Percentiles rank a stretch among this genome's conserved stretches.
Evolutionary conservation across 1,140 invertebrate species (phyloP).

Genomic region (Drosophila neocordata): DNA sequence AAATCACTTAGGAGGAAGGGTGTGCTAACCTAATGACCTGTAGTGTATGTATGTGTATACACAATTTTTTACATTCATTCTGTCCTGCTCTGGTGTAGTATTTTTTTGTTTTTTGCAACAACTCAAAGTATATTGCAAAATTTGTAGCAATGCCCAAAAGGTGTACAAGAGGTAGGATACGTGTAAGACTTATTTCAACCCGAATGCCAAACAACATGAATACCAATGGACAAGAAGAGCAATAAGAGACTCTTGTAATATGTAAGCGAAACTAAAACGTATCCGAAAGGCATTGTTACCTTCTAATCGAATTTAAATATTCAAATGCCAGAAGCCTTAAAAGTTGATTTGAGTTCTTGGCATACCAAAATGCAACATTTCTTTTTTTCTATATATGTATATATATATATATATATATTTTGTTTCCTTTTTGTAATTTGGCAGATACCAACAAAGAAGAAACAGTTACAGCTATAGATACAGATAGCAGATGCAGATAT

Average conservation of each 20-base stretch:
- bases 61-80: constrained; percentile 25
- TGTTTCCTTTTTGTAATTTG: constrained; percentile 43
- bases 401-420: neutral
- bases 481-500: constrained; percentile 42
- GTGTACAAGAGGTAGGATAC: constrained; percentile 42
- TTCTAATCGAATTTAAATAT: constrained; percentile 66
- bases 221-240: constrained; percentile 11
- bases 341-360: constrained; percentile 21
- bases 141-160: constrained; percentile 49
- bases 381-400: too few species aligned
- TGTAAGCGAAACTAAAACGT: constrained; percentile 19
- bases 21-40: too few species aligned
- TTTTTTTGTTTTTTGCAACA: neutral
- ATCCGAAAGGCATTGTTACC: constrained; percentile 19
- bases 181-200: constrained; percentile 28
- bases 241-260: neutral
- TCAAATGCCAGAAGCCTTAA: constrained; percentile 40
- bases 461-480: constrained; percentile 5
- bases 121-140: constrained; percentile 40
- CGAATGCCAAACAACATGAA: constrained; percentile 8
- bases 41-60: too few species aligned
- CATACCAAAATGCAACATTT: constrained; percentile 39
- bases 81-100: too few species aligned
- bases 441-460: neutral
- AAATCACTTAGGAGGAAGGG: too few species aligned